Conservation (phyloP, 2,797 vertebrate species). For the Coccyzus lansbergi region DNA sequence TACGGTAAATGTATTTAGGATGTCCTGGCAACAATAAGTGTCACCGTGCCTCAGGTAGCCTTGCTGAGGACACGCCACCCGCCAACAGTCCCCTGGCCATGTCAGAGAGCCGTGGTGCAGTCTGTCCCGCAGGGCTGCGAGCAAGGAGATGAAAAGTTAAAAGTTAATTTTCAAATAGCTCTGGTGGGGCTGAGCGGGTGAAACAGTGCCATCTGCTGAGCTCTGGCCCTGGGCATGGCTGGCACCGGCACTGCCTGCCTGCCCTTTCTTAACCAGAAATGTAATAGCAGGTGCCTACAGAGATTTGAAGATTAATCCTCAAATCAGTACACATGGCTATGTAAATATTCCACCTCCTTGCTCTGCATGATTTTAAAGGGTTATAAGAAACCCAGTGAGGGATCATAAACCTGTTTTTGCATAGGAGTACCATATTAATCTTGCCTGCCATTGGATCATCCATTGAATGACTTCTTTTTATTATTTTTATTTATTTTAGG, state of each 20-base stretch:
- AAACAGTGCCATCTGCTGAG: neutral
- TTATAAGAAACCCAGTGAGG: neutral
- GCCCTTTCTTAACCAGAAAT: neutral
- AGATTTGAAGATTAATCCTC: neutral
- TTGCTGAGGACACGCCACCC: neutral
- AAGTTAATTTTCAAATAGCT: neutral
- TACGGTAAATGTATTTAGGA: neutral
- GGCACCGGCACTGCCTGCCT: fast-evolving
- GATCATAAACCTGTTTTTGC: neutral
- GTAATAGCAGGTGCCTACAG: fast-evolving
- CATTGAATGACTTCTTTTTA: neutral
- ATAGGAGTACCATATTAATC: fast-evolving
- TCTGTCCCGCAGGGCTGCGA: neutral
- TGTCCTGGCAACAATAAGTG: neutral
- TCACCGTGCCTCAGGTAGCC: neutral
- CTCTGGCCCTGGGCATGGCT: neutral
- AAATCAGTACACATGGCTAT: fast-evolving
- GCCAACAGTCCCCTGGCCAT: fast-evolving
- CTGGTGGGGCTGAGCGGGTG: neutral
- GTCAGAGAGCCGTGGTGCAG: fast-evolving
- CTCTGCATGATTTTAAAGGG: neutral
- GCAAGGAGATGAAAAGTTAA: neutral
- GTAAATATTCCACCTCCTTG: neutral
- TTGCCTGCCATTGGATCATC: neutral
- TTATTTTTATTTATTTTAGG: neutral